Percentiles rank a stretch among this genome's conserved stretches.
Conservation (phyloP, 2,888 invertebrate genomes). For the Steromphala cineraria region DNA sequence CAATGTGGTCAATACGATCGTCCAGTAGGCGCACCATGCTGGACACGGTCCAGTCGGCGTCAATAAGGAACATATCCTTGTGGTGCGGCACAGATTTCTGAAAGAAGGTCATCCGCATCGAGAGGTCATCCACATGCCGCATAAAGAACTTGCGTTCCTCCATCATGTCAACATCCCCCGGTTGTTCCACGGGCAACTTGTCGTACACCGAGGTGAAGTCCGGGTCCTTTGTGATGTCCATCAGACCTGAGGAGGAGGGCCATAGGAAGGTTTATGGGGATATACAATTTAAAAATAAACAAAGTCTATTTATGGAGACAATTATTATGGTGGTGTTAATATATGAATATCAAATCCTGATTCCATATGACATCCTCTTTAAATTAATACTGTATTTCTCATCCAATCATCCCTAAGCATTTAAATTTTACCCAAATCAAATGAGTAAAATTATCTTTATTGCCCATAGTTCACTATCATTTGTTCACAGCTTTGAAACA, state of each 20-base stretch:
- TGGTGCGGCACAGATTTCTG: constrained; percentile 62
- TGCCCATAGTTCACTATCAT: too few relatives aligned
- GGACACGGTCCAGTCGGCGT: constrained; percentile 68
- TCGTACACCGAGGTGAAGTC: constrained; percentile 67
- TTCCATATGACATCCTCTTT: too few relatives aligned
- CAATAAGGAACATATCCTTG: constrained; percentile 69
- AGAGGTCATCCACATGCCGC: constrained; percentile 66
- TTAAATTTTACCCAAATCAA: too few relatives aligned
- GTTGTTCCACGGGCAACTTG: constrained; percentile 61
- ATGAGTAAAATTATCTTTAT: too few relatives aligned
- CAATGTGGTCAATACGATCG: constrained; percentile 67
- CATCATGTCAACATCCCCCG: constrained; percentile 65
- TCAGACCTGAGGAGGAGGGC: constrained; percentile 57
- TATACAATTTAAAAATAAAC: too few relatives aligned
- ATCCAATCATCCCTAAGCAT: too few relatives aligned
- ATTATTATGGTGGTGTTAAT: too few relatives aligned
- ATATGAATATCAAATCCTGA: too few relatives aligned
- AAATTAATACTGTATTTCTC: too few relatives aligned
- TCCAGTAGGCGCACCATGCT: constrained; percentile 67
- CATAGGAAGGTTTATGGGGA: neutral
- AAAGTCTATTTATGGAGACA: too few relatives aligned
- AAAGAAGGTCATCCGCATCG: constrained; percentile 69
- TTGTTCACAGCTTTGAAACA: too few relatives aligned
- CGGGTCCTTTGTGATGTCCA: constrained; percentile 71
- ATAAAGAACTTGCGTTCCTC: constrained; percentile 72